phyloP scores from a whole-genome alignment of 1,140 invertebrate species.

The Drosophila tropicalis region DNA sequence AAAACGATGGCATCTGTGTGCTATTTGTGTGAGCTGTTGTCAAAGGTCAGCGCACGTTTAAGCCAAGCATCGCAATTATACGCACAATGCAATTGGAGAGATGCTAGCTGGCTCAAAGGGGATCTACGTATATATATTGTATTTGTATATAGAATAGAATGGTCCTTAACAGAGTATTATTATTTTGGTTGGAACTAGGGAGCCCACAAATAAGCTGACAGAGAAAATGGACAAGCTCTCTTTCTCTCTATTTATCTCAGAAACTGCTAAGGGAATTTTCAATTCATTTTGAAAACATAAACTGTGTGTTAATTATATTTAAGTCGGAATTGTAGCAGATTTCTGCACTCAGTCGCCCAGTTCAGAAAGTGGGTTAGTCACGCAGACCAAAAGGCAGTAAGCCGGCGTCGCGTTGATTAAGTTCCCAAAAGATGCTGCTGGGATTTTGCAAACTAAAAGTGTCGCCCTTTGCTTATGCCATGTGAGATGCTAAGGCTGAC shows the following conservation, averaged over 20 bases:
- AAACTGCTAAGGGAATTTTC: background rate
- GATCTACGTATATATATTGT: background rate
- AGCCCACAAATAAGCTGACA: constrained; percentile 37
- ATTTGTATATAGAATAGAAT: constrained; percentile 21
- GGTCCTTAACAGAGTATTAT: constrained; percentile 37
- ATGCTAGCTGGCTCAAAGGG: background rate
- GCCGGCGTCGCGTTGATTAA: constrained; percentile 56
- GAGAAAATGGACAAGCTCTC: background rate
- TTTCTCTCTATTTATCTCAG: no score
- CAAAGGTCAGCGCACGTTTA: constrained; percentile 80
- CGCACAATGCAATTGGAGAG: constrained; percentile 68
- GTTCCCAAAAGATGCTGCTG: constrained; percentile 60
- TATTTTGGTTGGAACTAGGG: background rate
- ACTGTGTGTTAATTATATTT: constrained; percentile 67
- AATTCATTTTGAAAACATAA: constrained; percentile 24
- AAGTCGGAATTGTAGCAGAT: constrained; percentile 29
- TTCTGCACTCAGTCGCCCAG: constrained; percentile 11
- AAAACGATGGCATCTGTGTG: constrained; percentile 46
- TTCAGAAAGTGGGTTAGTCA: constrained; percentile 66
- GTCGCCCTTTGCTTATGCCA: constrained; percentile 7
- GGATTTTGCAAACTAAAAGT: constrained; percentile 47
- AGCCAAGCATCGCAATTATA: constrained; percentile 80
- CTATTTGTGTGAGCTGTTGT: constrained; percentile 48
- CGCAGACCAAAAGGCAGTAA: constrained; percentile 60
- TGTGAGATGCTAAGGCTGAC: background rate